Evolutionary conservation across 1,140 invertebrate genomes (phyloP).

Genomic region (Heliconius congener): DNA sequence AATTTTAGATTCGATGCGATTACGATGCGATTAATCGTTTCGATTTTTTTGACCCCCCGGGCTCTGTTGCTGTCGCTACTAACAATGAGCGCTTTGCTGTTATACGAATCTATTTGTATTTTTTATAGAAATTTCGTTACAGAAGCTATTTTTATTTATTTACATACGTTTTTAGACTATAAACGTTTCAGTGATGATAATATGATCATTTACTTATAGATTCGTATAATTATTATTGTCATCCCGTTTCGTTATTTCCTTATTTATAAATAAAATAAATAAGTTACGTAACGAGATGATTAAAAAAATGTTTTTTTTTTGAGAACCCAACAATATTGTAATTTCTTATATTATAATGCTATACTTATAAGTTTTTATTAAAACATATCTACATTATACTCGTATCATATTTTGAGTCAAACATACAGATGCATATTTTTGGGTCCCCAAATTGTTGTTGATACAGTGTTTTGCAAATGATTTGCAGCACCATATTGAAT

Average conservation of each 20-base stretch:
- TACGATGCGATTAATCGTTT: conserved; percentile 11
- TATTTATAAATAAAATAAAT: neutral
- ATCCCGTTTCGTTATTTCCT: conserved; percentile 12
- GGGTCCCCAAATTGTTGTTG: neutral
- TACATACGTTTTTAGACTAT: no score
- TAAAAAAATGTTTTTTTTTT: neutral
- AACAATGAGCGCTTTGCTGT: conserved; percentile 23
- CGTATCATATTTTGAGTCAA: neutral
- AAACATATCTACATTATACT: no score
- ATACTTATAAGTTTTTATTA: neutral
- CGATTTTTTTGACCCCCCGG: conserved; percentile 1
- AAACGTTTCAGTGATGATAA: neutral
- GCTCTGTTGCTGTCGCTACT: conserved; percentile 22
- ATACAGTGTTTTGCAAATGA: conserved; percentile 17
- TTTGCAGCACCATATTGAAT: conserved; percentile 21
- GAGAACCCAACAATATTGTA: neutral
- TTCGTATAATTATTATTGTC: conserved; percentile 5
- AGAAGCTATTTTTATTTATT: no score
- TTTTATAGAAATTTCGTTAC: no score
- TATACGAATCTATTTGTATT: conserved; percentile 10
- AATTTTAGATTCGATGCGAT: conserved; percentile 7
- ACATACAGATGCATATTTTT: conserved; percentile 13
- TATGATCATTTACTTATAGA: conserved; percentile 16
- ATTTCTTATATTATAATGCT: neutral
- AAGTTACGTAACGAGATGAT: neutral